Conservation (phyloP, 2,113 vertebrate genomes). For the Mastomys coucha region DNA sequence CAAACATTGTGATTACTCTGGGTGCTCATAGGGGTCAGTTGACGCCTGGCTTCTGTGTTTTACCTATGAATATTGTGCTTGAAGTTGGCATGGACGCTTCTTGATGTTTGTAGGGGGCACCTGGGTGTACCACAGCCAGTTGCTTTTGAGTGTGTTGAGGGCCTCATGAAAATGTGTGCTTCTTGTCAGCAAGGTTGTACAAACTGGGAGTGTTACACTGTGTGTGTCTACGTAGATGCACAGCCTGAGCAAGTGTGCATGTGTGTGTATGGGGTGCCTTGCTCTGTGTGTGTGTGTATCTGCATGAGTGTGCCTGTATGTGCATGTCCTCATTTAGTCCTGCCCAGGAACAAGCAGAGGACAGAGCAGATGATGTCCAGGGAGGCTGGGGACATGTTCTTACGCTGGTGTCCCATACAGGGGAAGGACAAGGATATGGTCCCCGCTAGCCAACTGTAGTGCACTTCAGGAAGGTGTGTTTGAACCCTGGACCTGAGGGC, state of each 20-base stretch:
- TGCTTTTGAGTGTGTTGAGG: accelerated
- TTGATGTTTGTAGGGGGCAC: background rate
- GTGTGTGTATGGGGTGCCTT: background rate
- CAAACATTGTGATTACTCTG: background rate
- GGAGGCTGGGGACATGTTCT: background rate
- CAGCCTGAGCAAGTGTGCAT: background rate
- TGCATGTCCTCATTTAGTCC: background rate
- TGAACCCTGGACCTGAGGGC: background rate
- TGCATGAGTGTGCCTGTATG: background rate
- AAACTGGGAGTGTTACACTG: no score
- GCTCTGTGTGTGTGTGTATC: background rate
- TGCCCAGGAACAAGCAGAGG: background rate
- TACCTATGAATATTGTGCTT: background rate
- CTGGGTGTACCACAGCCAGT: accelerated
- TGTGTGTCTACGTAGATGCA: no score
- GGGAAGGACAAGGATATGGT: background rate
- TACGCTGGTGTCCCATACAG: background rate
- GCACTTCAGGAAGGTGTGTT: no score
- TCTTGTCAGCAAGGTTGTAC: accelerated
- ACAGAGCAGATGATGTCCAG: background rate
- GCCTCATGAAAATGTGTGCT: accelerated
- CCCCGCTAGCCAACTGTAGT: background rate
- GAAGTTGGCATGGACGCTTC: background rate
- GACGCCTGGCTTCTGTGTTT: background rate
- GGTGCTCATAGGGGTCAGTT: accelerated